phyloP scores from a whole-genome alignment of 2,113 vertebrate species.

The Lophotis ruficrista region DNA sequence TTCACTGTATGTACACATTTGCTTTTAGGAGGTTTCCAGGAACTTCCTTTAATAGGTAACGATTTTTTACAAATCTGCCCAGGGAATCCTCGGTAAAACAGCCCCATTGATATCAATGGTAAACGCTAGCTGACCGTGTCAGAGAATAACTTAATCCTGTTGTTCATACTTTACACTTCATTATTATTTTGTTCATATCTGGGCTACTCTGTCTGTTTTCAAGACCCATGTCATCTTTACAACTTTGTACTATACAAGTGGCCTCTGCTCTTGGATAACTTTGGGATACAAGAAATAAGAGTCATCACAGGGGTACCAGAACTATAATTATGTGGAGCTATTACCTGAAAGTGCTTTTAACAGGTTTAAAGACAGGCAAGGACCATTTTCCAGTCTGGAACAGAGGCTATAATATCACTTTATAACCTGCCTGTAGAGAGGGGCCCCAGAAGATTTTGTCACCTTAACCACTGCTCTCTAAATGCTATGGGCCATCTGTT shows the following conservation, averaged over 20 bases:
- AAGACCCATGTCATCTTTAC: not conserved
- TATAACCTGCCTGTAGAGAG: not conserved
- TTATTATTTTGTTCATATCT: not conserved
- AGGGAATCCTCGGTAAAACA: not conserved
- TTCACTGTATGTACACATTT: not conserved
- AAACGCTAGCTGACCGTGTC: not conserved
- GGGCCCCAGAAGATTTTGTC: not conserved
- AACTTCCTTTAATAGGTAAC: not conserved
- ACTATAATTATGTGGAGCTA: not conserved
- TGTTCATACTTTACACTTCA: not conserved
- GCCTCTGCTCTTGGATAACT: not conserved
- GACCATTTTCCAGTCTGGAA: not conserved
- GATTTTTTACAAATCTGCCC: not conserved
- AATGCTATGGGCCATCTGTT: not conserved
- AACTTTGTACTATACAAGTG: not conserved
- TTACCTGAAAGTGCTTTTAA: not conserved
- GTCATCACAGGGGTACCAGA: not conserved
- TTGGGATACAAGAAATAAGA: not conserved
- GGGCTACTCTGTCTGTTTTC: not conserved
- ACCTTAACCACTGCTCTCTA: not conserved
- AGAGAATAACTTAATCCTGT: not conserved
- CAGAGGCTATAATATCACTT: not conserved
- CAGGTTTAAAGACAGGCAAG: not conserved
- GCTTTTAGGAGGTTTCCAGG: not conserved
- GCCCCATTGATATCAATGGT: fast-evolving